Base-by-base conservation (phyloP, 2,113 vertebrate genomes). In the Dicentrarchus labrax region DNA sequence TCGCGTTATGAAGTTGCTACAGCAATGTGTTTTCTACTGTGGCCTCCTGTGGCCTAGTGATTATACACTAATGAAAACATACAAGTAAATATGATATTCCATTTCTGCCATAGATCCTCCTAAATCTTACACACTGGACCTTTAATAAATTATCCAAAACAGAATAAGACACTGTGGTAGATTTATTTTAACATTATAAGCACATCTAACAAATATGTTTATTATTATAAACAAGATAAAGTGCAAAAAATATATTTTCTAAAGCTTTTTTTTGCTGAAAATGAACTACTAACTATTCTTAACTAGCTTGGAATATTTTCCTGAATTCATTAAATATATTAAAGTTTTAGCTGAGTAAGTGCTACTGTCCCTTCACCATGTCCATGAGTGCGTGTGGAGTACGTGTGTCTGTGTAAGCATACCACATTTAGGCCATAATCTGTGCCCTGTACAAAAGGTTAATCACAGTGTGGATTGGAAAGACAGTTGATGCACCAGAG, bases 361-460 rank as follows among this genome's bases (percentile, higher is more conserved):
- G 8, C 51, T 5, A 15, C 43, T 72, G 41, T 24, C 48, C 12
- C 38, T 12, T 64, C 47, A 56, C 13, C 61, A 30, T 1, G 19
- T 54, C 22, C 47, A 0, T 67, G 21, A 36, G 19, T 39, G 45
- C 39, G 57, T 41, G 47, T 22, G 4, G 4, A 39, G 59, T 19
- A 17, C 54, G 65, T 54, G 62, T 48, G 67, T 67, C 12, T 72
- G n/a, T 66, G 2, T 60, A 6, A 19, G 45, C 45, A 19, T 9
- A 38, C 39, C 59, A 72, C 82, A 85, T 83, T 81, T 83, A 79
- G 81, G 85, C 78, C 81, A 83, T 90, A 87, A 87, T 88, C 87
- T 82, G 80, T 75, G 86, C 2, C 77, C 78, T 70, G 85, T 65
- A 87, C 86, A 76, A 75, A 81, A 90, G 72, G 73, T 91, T 82